phyloP scores from a whole-genome alignment of 2,113 vertebrate species.

The Lycaon pictus region DNA sequence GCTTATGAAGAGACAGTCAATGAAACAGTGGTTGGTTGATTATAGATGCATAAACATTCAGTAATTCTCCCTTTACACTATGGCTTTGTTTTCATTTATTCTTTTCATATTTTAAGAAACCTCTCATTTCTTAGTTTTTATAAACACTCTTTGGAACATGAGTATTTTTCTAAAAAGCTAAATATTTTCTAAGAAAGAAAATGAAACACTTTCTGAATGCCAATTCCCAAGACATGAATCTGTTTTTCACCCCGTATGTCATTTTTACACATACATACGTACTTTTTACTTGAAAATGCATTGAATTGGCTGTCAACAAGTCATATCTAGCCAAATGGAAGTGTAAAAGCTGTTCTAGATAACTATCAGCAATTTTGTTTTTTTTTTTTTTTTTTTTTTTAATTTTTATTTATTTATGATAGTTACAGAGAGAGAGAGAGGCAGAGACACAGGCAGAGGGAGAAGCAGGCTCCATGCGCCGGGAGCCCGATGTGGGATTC shows the following conservation, averaged over 20 bases:
- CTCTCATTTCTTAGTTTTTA: neutral
- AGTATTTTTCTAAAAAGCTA: neutral
- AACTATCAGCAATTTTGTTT: neutral
- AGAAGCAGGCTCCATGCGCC: too few relatives aligned
- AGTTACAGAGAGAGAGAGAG: too few relatives aligned
- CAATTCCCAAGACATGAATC: neutral
- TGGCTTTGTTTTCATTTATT: neutral
- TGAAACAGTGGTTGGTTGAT: neutral
- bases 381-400: too few relatives aligned
- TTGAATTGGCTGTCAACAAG: neutral
- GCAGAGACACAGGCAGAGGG: too few relatives aligned
- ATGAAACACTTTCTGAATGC: neutral
- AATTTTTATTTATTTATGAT: too few relatives aligned
- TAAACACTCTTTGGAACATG: neutral
- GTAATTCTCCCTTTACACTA: neutral
- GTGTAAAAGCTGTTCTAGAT: neutral
- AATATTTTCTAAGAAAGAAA: neutral
- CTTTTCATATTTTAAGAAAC: constrained; percentile 16
- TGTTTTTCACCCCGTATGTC: neutral
- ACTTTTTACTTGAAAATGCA: neutral
- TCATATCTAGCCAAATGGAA: neutral
- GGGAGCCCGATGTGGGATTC: too few relatives aligned
- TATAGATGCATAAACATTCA: neutral
- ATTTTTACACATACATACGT: neutral
- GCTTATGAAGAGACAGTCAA: neutral